Evolutionary conservation across 2,888 invertebrate genomes (phyloP).

Genomic region (Trichopria drosophilae): DNA sequence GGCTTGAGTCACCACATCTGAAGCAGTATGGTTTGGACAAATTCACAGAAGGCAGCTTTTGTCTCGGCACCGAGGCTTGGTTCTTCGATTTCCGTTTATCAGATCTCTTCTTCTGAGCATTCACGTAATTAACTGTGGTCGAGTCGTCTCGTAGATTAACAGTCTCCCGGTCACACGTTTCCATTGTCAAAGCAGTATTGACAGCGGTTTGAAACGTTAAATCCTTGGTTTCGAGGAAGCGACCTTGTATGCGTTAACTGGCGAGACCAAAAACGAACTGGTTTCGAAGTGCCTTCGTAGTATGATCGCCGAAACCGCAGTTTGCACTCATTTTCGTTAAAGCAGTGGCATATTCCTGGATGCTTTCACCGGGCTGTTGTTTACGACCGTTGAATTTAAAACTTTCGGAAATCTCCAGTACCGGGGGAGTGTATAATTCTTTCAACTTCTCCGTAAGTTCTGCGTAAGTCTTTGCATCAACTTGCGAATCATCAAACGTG

Average conservation of each 20-base stretch:
- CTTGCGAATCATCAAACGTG: background rate
- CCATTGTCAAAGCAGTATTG: slow-evolving; percentile 16
- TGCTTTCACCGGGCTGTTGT: slow-evolving; percentile 10
- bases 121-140: background rate
- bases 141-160: background rate
- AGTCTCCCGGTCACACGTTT: slow-evolving; percentile 18
- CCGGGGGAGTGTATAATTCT: slow-evolving; percentile 4
- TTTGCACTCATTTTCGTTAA: slow-evolving; percentile 22
- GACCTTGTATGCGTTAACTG: no score
- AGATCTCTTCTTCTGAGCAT: slow-evolving; percentile 3
- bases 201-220: no score
- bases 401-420: slow-evolving; percentile 12
- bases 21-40: background rate
- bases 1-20: slow-evolving; percentile 1
- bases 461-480: slow-evolving; percentile 1
- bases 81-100: background rate
- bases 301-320: slow-evolving; percentile 24
- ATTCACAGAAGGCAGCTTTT: background rate
- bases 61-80: background rate
- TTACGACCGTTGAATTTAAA: slow-evolving; percentile 11
- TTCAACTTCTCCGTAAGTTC: background rate
- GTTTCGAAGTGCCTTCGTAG: slow-evolving; percentile 24
- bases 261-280: slow-evolving; percentile 29
- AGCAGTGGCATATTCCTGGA: slow-evolving; percentile 12
- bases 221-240: no score